Evolutionary conservation across 2,888 invertebrate genomes (phyloP).

Genomic region (Drosophila merina): DNA sequence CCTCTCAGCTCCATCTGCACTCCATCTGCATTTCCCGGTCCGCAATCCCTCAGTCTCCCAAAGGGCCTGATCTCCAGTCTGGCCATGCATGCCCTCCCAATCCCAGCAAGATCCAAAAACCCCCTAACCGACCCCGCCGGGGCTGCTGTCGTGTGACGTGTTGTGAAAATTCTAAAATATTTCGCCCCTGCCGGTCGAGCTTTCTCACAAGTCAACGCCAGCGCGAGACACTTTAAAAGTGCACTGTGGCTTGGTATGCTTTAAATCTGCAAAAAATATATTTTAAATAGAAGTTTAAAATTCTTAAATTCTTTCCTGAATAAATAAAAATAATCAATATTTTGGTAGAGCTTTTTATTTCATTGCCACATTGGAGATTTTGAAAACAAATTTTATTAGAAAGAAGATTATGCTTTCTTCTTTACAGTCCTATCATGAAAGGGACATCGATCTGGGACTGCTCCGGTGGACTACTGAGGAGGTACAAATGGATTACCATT

Average conservation of each 20-base stretch:
- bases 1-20: slow-evolving; percentile 22
- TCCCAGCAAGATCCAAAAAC: neutral
- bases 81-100: slow-evolving; percentile 39
- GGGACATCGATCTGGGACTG: no score
- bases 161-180: slow-evolving; percentile 72
- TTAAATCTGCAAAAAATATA: no score
- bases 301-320: no score
- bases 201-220: slow-evolving; percentile 76
- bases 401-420: no score
- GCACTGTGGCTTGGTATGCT: slow-evolving; percentile 15
- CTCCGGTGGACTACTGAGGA: no score
- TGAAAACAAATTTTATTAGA: no score
- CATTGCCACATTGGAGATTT: no score
- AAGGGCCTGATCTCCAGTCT: slow-evolving; percentile 51
- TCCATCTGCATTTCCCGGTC: slow-evolving; percentile 22
- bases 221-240: slow-evolving; percentile 66
- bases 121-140: slow-evolving; percentile 3
- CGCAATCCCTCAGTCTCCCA: slow-evolving; percentile 20
- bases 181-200: slow-evolving; percentile 49
- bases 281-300: no score
- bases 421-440: no score
- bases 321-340: no score
- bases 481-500: no score
- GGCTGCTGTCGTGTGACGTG: slow-evolving; percentile 69
- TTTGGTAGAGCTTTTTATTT: no score